These are phyloP conservation scores for Epinephelus moara DNA, from an alignment of 2,113 vertebrate genomes.

Conservation along the genomic window DNA sequence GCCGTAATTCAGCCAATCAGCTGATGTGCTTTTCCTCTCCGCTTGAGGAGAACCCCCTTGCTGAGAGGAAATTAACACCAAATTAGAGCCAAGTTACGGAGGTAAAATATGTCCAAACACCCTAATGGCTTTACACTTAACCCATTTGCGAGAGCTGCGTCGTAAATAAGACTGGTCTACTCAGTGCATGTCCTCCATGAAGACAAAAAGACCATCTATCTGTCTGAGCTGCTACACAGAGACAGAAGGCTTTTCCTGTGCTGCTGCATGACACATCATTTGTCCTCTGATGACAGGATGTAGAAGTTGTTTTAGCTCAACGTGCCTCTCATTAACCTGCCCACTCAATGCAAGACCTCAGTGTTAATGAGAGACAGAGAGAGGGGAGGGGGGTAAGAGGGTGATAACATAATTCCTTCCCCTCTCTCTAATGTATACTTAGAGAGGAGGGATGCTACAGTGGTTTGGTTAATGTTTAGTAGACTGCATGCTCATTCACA, in stretches of 20 bases:
- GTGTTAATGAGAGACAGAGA: conserved; percentile 73
- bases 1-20: conserved; percentile 63
- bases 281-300: conserved; percentile 72
- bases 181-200: background rate
- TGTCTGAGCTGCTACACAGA: conserved; percentile 1
- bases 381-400: conserved; percentile 27
- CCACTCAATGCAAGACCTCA: conserved; percentile 74
- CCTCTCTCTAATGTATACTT: conserved; percentile 3
- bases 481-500: background rate
- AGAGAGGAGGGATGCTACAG: background rate
- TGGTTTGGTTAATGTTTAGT: background rate
- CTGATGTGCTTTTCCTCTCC: conserved; percentile 46
- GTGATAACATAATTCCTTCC: conserved; percentile 41
- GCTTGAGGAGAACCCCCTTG: conserved; percentile 26
- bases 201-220: conserved; percentile 23
- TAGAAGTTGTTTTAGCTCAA: conserved; percentile 67
- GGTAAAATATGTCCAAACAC: conserved; percentile 49
- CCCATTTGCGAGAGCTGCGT: conserved; percentile 26
- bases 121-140: conserved; percentile 52
- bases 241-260: conserved; percentile 26
- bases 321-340: conserved; percentile 78
- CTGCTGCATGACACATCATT: conserved; percentile 61
- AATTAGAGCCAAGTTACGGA: conserved; percentile 65
- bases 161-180: conserved; percentile 41
- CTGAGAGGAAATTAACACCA: conserved; percentile 55